Evolutionary conservation across 2,888 invertebrate genomes (phyloP), one percentile per base, ranked within the genome.

Genomic region (Nomada lathburiana): DNA sequence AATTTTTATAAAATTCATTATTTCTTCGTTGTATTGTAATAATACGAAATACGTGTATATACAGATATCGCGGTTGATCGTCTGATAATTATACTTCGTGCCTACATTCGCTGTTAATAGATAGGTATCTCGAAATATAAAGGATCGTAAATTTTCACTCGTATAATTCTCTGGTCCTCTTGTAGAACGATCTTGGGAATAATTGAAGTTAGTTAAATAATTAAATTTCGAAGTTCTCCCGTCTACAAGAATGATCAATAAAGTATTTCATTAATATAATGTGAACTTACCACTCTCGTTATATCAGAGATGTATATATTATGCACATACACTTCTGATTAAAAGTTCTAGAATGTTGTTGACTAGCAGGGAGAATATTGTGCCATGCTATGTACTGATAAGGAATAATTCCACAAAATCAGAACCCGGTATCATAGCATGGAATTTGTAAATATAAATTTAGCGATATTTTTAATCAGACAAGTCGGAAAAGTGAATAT

Each of bases 1-100:
- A 52, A 64, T 80, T 80, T 80, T 80, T 59, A 50, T 68, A 63
- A 80, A 80, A 80, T 80, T 80, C 57, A 20, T 63, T n/a, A 42
- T 47, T 11, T 42, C 4, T 16, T n/a, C 5, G 0, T 11, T 23
- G 11, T 62, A 60, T 52, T 71, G 16, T 55, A 47, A 78, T 42
- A 47, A 26, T 29, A 53, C 26, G 26, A 18, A 18, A 53, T 50
- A 65, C 5, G 13, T 29, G 57, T 65, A 62, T 42, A 62, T 23
- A 42, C 13, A 64, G 36, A 10, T 42, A 63, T 63, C 52, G 42
- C 16, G n/a, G 44, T 76, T 53, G n/a, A 64, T 55, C 26, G n/a
- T 71, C 53, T 10, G 13, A 55, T 65, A 59, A 63, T 57, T 64
- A 16, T 47, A 44, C 50, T 42, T 64, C 64, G 42, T 73, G 50